Conservation (phyloP, 2,888 invertebrate species). For the Allygus modestus region DNA sequence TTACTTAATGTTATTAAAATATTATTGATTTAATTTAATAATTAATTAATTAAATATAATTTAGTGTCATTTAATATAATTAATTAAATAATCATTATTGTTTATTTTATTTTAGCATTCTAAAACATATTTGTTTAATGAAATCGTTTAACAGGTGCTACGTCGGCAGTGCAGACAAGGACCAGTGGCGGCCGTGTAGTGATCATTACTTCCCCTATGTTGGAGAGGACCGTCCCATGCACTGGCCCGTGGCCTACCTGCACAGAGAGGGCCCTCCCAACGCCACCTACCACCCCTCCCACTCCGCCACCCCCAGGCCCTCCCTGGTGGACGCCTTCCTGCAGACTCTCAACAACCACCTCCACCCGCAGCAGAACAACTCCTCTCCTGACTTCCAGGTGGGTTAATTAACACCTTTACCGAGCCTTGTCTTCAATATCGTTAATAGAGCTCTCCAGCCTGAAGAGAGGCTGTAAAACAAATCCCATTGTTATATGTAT, state of each 20-base stretch:
- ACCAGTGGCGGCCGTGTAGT: constrained; percentile 93
- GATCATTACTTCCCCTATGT: constrained; percentile 84
- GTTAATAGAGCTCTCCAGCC: too few species aligned
- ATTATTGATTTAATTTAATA: too few species aligned
- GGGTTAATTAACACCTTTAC: not conserved
- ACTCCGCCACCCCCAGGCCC: constrained; percentile 59
- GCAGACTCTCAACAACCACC: constrained; percentile 63
- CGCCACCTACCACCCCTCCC: constrained; percentile 75
- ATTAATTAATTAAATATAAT: too few species aligned
- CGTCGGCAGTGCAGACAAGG: constrained; percentile 84
- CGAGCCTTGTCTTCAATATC: too few species aligned
- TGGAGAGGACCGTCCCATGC: constrained; percentile 73
- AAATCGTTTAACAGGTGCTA: constrained; percentile 88
- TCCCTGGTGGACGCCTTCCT: constrained; percentile 70
- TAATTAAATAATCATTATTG: too few species aligned
- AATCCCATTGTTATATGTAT: too few species aligned
- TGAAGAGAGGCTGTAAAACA: too few species aligned
- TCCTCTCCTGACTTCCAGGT: constrained; percentile 61
- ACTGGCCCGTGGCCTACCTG: constrained; percentile 89
- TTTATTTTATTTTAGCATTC: too few species aligned
- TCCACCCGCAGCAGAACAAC: constrained; percentile 28
- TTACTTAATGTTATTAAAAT: too few species aligned
- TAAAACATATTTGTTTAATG: too few species aligned
- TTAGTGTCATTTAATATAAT: too few species aligned
- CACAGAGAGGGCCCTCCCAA: constrained; percentile 90